Evolutionary conservation across 2,888 invertebrate genomes (phyloP).

Genomic region (Parnassius mnemosyne): DNA sequence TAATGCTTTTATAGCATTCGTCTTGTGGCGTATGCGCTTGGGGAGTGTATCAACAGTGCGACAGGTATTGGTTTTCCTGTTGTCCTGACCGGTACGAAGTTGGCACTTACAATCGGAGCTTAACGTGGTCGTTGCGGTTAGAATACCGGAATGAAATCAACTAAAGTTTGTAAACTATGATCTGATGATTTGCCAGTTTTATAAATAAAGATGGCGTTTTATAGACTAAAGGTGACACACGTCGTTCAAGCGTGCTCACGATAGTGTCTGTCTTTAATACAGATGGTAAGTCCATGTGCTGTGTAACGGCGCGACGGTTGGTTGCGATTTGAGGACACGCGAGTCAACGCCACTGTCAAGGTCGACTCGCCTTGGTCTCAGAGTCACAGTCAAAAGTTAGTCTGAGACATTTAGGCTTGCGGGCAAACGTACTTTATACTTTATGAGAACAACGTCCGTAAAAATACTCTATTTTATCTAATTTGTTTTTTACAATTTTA

Average conservation of each 20-base stretch:
- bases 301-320: conserved; percentile 43
- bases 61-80: conserved; percentile 4
- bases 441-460: too few relatives aligned
- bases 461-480: too few relatives aligned
- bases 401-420: neutral
- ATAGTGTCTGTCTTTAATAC: conserved; percentile 9
- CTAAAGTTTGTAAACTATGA: neutral
- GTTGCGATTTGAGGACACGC: conserved; percentile 59
- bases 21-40: neutral
- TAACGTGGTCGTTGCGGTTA: conserved; percentile 5
- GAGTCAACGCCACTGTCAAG: conserved; percentile 76
- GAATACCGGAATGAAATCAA: conserved; percentile 3
- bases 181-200: conserved; percentile 12
- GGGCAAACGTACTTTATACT: too few relatives aligned
- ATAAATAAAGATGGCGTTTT: conserved; percentile 19
- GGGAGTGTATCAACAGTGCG: neutral
- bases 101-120: neutral
- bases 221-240: conserved; percentile 11
- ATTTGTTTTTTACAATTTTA: too few relatives aligned
- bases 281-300: conserved; percentile 20
- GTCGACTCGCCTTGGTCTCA: conserved; percentile 55
- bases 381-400: conserved; percentile 40
- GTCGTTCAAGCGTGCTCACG: neutral
- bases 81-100: neutral
- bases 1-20: neutral